These are phyloP conservation scores for Choreutis nemorana DNA, from an alignment of 2,888 invertebrate species.

Conservation along the genomic window DNA sequence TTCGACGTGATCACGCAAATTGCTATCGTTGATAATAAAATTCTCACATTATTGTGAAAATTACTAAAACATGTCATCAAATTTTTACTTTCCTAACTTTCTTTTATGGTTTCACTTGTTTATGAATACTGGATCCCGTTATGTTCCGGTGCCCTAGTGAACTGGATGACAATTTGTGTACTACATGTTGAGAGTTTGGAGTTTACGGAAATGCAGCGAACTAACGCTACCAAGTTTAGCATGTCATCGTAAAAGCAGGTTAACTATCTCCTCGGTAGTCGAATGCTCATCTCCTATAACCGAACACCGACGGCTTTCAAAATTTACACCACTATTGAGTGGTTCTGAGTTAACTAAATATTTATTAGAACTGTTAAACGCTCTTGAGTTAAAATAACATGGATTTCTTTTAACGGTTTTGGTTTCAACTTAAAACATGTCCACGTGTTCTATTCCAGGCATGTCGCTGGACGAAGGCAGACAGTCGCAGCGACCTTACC, in stretches of 20 bases:
- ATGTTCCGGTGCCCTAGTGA: slow-evolving; percentile 40
- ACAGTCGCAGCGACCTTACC: slow-evolving; percentile 75
- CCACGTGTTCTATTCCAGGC: slow-evolving; percentile 36
- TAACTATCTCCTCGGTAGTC: no score
- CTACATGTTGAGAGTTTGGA: slow-evolving; percentile 17
- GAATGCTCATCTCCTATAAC: no score
- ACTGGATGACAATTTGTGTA: slow-evolving; percentile 33
- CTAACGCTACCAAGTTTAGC: background rate
- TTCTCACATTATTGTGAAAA: slow-evolving; percentile 19
- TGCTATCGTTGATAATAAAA: no score
- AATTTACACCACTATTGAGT: background rate
- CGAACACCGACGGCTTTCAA: background rate
- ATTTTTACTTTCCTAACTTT: slow-evolving; percentile 58
- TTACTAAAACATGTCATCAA: slow-evolving; percentile 32
- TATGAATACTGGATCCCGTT: slow-evolving; percentile 43
- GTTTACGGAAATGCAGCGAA: slow-evolving; percentile 1
- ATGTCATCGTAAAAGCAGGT: background rate
- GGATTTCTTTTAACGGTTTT: no score
- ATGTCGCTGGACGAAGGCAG: slow-evolving; percentile 73
- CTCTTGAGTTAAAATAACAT: no score
- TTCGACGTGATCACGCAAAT: no score
- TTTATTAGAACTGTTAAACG: no score
- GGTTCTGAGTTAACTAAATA: no score
- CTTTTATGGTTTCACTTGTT: slow-evolving; percentile 38
- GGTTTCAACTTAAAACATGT: background rate